A percentile compares a stretch with the other conserved stretches of the same genome.
These are phyloP conservation scores for Zoroaster sp. DNA, from an alignment of 53 echinoderm and acorn worm species.

Conservation along the genomic window DNA sequence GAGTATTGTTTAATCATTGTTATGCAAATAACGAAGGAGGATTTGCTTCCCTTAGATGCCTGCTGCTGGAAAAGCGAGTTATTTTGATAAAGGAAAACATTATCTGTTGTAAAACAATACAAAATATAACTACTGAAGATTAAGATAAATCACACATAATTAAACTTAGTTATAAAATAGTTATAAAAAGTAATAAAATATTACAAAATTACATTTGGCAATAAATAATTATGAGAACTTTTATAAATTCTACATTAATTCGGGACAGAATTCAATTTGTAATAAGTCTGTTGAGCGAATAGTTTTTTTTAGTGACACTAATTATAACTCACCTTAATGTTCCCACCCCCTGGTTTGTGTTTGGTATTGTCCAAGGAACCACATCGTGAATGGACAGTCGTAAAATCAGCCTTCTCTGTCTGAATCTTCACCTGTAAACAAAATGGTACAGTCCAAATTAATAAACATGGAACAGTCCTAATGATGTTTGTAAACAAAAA, in stretches of 20 bases:
- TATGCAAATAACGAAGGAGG: slow-evolving; percentile 18
- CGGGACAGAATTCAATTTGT: no score
- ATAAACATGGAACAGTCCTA: not conserved
- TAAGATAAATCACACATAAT: no score
- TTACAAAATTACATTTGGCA: no score
- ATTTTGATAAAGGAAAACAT: not conserved
- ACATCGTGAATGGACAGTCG: slow-evolving; percentile 72
- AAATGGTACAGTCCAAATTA: not conserved
- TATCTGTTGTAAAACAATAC: not conserved
- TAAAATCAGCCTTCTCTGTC: slow-evolving; percentile 79
- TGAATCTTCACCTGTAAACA: slow-evolving; percentile 78
- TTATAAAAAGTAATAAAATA: no score
- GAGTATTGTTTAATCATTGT: slow-evolving; percentile 13
- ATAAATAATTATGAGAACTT: no score
- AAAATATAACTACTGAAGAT: no score
- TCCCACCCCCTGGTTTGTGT: slow-evolving; percentile 84
- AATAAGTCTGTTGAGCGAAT: no score
- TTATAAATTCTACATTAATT: no score
- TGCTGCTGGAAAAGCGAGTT: not conserved
- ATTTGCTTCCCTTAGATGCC: not conserved
- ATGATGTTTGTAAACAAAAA: not conserved
- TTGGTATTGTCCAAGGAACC: slow-evolving; percentile 84
- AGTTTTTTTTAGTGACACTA: no score
- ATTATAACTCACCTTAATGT: slow-evolving; percentile 87
- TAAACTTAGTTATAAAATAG: no score